Evolutionary conservation across 2,797 vertebrate genomes (phyloP).

Genomic region (Muraenolepis orangiensis): DNA sequence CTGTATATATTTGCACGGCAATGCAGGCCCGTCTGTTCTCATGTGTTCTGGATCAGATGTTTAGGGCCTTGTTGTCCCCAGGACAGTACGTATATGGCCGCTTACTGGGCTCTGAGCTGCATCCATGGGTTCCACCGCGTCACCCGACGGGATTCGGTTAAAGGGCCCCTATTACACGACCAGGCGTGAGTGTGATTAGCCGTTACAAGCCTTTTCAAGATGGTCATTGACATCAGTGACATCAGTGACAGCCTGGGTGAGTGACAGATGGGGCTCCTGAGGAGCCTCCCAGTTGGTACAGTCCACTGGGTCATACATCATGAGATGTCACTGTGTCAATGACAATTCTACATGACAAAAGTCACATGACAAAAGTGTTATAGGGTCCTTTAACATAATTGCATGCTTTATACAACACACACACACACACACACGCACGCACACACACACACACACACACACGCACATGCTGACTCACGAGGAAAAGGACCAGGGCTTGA

Average conservation of each 20-base stretch:
- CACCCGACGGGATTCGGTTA: too few relatives aligned
- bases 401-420: conserved; percentile 10
- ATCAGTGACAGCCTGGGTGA: too few relatives aligned
- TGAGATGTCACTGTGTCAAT: too few relatives aligned
- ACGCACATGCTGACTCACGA: neutral
- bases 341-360: too few relatives aligned
- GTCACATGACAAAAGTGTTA: too few relatives aligned
- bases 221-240: too few relatives aligned
- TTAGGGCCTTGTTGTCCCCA: neutral
- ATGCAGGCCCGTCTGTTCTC: neutral
- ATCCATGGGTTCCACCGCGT: neutral
- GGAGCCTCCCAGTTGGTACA: too few relatives aligned
- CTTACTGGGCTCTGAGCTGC: neutral
- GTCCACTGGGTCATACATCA: too few relatives aligned
- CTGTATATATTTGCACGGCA: neutral
- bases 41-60: neutral
- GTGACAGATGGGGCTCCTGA: too few relatives aligned
- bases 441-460: conserved; percentile 5
- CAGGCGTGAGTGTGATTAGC: too few relatives aligned
- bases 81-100: neutral
- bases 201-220: too few relatives aligned
- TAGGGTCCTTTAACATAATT: neutral
- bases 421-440: conserved; percentile 1
- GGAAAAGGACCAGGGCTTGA: neutral
- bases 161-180: too few relatives aligned